Evolutionary conservation across 64 coral and sea anemone species (phyloP).

Genomic region (Orbicella faveolata): DNA sequence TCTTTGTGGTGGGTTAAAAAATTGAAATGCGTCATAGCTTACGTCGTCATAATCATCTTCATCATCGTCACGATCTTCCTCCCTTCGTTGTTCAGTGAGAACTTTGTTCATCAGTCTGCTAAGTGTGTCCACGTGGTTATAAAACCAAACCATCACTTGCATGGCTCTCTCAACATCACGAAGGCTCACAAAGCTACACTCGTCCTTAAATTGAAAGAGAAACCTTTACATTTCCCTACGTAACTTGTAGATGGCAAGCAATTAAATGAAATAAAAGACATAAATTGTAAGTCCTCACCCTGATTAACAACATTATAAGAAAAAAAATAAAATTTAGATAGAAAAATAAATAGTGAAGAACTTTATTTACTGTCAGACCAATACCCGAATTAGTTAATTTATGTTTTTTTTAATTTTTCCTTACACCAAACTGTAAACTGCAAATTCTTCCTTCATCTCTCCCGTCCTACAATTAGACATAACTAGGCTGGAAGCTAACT

Average conservation of each 20-base stretch:
- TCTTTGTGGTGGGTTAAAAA: too few relatives aligned
- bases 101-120: constrained; percentile 4
- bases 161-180: constrained; percentile 82
- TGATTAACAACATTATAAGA: too few relatives aligned
- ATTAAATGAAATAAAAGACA: neutral
- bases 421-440: too few relatives aligned
- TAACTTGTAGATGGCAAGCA: neutral
- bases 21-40: neutral
- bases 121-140: constrained; percentile 38
- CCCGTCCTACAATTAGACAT: too few relatives aligned
- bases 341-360: too few relatives aligned
- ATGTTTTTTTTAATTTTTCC: too few relatives aligned
- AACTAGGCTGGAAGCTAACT: too few relatives aligned
- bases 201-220: constrained; percentile 44
- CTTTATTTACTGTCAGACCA: too few relatives aligned
- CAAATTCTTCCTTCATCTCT: too few relatives aligned
- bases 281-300: neutral
- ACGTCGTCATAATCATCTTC: constrained; percentile 32
- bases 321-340: neutral
- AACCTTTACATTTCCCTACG: neutral
- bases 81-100: neutral
- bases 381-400: too few relatives aligned
- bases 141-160: constrained; percentile 79
- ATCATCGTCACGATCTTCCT: constrained; percentile 14
- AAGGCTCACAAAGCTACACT: constrained; percentile 79